Percentiles rank a stretch among this genome's conserved stretches.
Evolutionary conservation across 2,888 invertebrate genomes (phyloP).

Genomic region (Ganaspis brasiliensis): DNA sequence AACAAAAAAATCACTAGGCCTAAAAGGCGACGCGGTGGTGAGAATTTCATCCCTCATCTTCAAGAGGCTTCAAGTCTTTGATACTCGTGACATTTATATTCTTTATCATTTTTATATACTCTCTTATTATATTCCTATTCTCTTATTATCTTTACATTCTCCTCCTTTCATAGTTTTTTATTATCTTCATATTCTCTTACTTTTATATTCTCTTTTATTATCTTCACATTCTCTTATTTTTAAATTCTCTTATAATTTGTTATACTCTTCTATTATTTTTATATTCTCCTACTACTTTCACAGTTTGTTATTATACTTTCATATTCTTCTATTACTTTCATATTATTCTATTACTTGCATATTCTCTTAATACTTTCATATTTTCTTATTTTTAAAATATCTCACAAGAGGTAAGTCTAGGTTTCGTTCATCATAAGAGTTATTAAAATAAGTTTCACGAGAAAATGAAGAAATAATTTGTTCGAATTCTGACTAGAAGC

Average conservation of each 20-base stretch:
- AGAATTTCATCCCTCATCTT: constrained; percentile 17
- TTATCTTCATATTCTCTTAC: no score
- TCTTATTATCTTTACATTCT: no score
- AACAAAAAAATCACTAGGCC: constrained; percentile 76
- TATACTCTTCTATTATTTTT: neutral
- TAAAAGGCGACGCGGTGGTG: constrained; percentile 76
- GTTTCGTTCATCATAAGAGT: neutral
- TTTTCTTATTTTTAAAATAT: neutral
- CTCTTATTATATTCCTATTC: no score
- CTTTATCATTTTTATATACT: no score
- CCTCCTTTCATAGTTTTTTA: no score
- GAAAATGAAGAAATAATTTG: neutral
- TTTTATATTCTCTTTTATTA: no score
- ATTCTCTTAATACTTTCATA: no score
- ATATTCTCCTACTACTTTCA: no score
- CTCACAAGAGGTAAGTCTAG: neutral
- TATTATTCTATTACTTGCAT: no score
- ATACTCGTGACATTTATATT: no score
- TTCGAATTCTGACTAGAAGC: constrained; percentile 6
- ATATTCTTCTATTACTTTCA: no score
- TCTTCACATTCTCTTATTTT: neutral
- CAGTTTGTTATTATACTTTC: no score
- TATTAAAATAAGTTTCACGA: constrained; percentile 17
- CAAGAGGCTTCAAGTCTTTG: constrained; percentile 12
- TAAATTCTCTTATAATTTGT: neutral